Percentiles rank a stretch among this genome's conserved stretches.
Evolutionary conservation across 30 jellyfish, hydroid and myxozoan species (phyloP).

Genomic region (Hydra vulgaris): DNA sequence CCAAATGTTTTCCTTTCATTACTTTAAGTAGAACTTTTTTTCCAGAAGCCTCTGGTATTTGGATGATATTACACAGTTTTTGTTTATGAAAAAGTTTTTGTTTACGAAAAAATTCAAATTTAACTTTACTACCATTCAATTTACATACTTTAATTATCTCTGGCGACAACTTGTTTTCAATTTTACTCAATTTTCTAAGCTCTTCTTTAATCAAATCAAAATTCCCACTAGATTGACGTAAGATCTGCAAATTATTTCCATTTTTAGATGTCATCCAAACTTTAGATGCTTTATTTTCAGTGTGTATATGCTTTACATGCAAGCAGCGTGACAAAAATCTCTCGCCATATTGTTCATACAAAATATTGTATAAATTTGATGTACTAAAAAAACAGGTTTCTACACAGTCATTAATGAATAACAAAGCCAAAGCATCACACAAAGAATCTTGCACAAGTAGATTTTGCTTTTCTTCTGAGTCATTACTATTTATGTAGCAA

Average conservation of each 20-base stretch:
- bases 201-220: background rate
- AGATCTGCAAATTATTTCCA: background rate
- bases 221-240: background rate
- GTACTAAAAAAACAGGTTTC: too few species aligned
- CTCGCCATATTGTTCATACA: background rate
- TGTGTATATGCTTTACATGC: too few species aligned
- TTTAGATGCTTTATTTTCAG: background rate
- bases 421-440: background rate
- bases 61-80: too few species aligned
- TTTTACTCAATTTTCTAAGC: background rate
- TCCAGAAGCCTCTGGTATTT: too few species aligned
- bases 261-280: background rate
- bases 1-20: background rate
- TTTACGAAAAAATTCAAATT: background rate
- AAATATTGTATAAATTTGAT: background rate
- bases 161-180: too few species aligned
- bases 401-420: too few species aligned
- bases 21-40: too few species aligned
- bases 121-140: background rate
- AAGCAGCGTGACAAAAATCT: conserved; percentile 1
- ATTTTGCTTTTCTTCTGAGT: background rate
- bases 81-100: background rate
- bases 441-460: background rate
- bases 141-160: too few species aligned
- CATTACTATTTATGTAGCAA: background rate